Conservation (phyloP, 2,113 vertebrate species). For the Ammospiza caudacuta region DNA sequence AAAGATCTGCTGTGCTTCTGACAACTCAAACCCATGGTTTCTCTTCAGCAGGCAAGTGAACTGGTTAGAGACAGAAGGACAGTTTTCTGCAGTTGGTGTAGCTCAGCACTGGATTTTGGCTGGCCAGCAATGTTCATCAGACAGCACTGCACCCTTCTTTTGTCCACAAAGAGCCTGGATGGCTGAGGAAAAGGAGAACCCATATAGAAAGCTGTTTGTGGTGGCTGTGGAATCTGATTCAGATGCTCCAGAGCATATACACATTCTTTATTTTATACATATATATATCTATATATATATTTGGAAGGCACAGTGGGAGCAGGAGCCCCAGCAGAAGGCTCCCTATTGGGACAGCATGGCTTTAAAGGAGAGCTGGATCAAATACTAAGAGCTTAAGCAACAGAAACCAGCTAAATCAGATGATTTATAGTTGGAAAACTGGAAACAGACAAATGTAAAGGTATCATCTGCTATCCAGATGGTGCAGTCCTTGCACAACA, state of each 20-base stretch:
- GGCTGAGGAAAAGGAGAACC: not conserved
- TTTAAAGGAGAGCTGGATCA: conserved; percentile 38
- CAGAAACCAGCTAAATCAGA: conserved; percentile 34
- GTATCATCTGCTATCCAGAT: conserved; percentile 68
- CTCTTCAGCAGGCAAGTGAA: not conserved
- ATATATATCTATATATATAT: not conserved
- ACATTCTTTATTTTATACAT: not conserved
- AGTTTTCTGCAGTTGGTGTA: not conserved
- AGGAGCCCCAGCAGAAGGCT: conserved; percentile 16
- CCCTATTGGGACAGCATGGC: not conserved
- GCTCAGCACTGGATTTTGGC: not conserved
- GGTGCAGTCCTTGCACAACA: conserved; percentile 5
- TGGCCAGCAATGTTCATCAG: not conserved
- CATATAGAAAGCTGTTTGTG: not conserved
- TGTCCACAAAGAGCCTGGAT: not conserved
- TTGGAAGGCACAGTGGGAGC: conserved; percentile 5
- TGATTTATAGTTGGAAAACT: conserved; percentile 56
- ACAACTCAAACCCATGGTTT: not conserved
- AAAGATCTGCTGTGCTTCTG: not conserved
- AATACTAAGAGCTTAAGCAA: conserved; percentile 35
- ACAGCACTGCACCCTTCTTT: not conserved
- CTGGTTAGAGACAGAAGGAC: not conserved
- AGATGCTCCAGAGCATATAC: not conserved
- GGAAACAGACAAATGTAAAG: conserved; percentile 44
- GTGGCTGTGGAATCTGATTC: not conserved